Evolutionary conservation across 2,888 invertebrate genomes (phyloP), one percentile per base, ranked within the genome.

Genomic region (Anaspis maculata): DNA sequence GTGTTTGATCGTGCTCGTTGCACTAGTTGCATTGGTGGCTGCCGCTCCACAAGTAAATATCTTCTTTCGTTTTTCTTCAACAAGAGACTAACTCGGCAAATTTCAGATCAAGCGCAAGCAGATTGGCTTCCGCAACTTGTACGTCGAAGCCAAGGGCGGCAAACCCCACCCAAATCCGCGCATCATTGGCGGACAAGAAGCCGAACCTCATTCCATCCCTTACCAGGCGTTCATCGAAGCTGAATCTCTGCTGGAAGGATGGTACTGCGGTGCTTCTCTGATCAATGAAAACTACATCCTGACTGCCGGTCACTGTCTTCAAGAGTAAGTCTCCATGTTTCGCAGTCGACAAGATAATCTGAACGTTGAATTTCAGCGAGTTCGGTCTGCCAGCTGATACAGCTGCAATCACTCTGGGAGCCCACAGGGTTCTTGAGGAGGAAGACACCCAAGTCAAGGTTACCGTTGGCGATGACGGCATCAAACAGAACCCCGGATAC

Each of bases 381-480:
- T n/a, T n/a, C n/a, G n/a, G n/a, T n/a, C n/a, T n/a, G n/a, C n/a
- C n/a, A n/a, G 32, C 30, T 5, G 23, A 27, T 12, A 26, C 28
- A 10, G 19, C 33, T 16, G 30, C 22, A 15, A 25, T 37, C 2
- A 37, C 29, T 25, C 23, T 37, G 3, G 37, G 37, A n/a, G 37
- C 37, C 7, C 37, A 37, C 19, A 32, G 32, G 23, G 19, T 37
- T 16, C 27, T 16, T 5, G 15, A 23, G 4, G 9, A 3, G 5
- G 40, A 43, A 32, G 6, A 15, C 1, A 32, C 25, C 2, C 38
- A 43, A 27, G 3, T 27, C 12, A 24, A n/a, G 19, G 19, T 19
- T 6, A 3, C 12, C 14, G 21, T 29, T 3, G 19, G 21, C 7
- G 30, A 31, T 6, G 34, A 35, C 5, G 32, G 23, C 1, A 7